phyloP scores from a whole-genome alignment of 2,113 vertebrate genomes.

The Eurystomus gularis region DNA sequence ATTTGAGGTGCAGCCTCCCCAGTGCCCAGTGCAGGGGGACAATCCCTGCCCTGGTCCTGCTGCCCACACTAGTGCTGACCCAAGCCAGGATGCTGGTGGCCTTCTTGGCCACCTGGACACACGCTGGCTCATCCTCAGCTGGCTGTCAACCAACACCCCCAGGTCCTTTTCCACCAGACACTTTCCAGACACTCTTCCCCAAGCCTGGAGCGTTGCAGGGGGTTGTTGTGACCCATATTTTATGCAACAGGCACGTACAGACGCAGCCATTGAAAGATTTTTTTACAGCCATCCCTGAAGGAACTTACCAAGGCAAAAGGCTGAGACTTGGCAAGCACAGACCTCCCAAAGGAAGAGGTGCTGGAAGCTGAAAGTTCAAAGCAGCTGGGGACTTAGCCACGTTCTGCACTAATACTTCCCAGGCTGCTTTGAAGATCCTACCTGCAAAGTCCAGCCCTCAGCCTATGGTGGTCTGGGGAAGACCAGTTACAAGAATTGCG shows the following conservation, averaged over 20 bases:
- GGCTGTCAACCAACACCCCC: background rate
- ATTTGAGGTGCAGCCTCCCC: no score
- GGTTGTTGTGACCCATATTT: background rate
- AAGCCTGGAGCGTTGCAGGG: no score
- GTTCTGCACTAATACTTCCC: background rate
- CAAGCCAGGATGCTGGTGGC: background rate
- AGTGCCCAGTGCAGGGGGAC: no score
- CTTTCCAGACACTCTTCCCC: no score
- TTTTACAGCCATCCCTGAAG: background rate
- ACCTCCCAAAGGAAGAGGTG: rapidly evolving
- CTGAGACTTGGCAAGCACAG: background rate
- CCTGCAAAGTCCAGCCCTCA: background rate
- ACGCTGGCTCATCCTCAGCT: background rate
- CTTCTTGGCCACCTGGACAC: background rate
- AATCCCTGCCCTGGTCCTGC: no score
- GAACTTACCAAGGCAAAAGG: background rate
- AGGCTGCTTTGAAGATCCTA: background rate
- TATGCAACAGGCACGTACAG: rapidly evolving
- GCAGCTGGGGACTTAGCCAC: background rate
- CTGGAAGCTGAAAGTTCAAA: background rate
- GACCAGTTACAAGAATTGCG: background rate
- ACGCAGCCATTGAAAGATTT: rapidly evolving
- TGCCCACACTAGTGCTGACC: background rate
- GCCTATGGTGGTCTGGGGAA: background rate
- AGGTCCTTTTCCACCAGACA: no score